Evolutionary conservation across 2,888 invertebrate species (phyloP), one percentile per base, ranked within the genome.

Genomic region (Stenotaenia linearis): DNA sequence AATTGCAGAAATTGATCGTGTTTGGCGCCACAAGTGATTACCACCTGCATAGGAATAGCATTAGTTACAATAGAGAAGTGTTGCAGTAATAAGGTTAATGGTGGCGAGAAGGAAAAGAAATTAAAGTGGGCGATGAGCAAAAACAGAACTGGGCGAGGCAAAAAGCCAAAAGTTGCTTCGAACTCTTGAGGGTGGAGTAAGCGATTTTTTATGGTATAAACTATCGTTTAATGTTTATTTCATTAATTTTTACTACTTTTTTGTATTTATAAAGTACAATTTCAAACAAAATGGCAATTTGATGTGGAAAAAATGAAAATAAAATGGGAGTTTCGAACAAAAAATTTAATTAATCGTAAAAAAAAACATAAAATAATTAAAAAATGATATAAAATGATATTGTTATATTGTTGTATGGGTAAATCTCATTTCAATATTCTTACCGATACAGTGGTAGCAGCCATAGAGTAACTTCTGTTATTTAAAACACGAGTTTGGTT

Each of bases 361-460:
- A 50, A 18, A 18, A 50, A 40, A 18, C 15, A 50, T 18, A 50
- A 50, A 3, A 50, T n/a, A n/a, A n/a, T n/a, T n/a, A 50, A 18
- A 50, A 50, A n/a, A 50, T 18, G 1, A 50, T 32, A 32, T 32
- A 18, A 18, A 50, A 50, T 50, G 0, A 5, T 50, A 18, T n/a
- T 21, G 18, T n/a, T 2, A 18, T 7, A 50, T 50, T 50, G 21
- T 15, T 45, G 3, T 18, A 18, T n/a, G n/a, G n/a, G 50, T 3
- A 25, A 25, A 69, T 25, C 25, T 25, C 25, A 28, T 69, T 28
- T 28, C 15, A 28, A 10, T 25, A n/a, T 69, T 69, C 28, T 69
- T 69, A 69, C 69, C 69, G 69, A 69, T n/a, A 69, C 69, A 28
- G 69, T 69, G 9, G 69, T 69, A 28, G 69, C 69, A 28, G 69